These are phyloP conservation scores for Callospermophilus lateralis DNA, from an alignment of 2,113 vertebrate genomes.

Conservation along the genomic window DNA sequence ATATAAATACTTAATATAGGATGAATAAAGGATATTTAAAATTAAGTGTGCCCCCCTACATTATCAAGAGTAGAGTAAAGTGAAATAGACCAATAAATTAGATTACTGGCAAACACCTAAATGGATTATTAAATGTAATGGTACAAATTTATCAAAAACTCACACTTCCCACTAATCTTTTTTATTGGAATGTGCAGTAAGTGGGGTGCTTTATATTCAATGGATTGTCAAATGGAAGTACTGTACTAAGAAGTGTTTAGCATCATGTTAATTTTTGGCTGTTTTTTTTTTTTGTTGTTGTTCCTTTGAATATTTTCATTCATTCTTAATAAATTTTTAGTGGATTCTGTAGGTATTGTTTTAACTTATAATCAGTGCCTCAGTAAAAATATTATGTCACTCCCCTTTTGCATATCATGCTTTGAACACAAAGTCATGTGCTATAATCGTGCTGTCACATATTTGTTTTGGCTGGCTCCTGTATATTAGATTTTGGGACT, in stretches of 20 bases:
- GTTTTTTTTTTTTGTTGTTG: neutral
- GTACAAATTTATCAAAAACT: slow-evolving; percentile 23
- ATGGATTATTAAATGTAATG: slow-evolving; percentile 43
- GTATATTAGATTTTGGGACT: slow-evolving; percentile 6
- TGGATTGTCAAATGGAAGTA: neutral
- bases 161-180: neutral
- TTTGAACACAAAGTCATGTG: neutral
- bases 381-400: neutral
- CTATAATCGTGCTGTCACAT: neutral
- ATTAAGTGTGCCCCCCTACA: neutral
- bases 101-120: slow-evolving; percentile 50
- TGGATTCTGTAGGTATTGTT: neutral
- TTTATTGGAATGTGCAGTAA: neutral
- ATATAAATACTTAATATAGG: slow-evolving; percentile 19
- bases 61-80: slow-evolving; percentile 53
- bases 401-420: neutral
- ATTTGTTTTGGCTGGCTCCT: neutral
- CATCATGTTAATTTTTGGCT: neutral
- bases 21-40: slow-evolving; percentile 48
- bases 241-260: neutral
- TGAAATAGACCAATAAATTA: slow-evolving; percentile 51
- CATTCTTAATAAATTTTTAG: slow-evolving; percentile 1
- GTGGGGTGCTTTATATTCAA: neutral
- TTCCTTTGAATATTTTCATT: neutral
- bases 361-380: neutral